Percentiles rank a stretch among this genome's conserved stretches.
phyloP scores from a whole-genome alignment of 2,888 invertebrate genomes.

The Nomada ferruginata region DNA sequence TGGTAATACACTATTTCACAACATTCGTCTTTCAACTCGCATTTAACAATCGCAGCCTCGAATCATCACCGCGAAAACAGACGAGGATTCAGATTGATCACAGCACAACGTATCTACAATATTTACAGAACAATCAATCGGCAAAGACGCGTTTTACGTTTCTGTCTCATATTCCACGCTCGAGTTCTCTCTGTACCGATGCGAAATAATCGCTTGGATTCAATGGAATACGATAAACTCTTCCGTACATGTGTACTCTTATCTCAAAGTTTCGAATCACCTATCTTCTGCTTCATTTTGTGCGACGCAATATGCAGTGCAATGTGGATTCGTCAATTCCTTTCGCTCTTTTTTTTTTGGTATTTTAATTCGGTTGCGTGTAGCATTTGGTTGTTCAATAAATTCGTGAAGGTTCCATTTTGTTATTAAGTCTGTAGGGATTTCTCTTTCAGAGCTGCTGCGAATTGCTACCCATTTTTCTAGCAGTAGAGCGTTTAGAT shows the following conservation, averaged over 20 bases:
- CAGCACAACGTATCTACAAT: conserved; percentile 74
- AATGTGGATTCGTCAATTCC: too few species aligned
- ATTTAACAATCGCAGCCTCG: conserved; percentile 70
- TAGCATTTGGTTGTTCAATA: too few species aligned
- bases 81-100: conserved; percentile 70
- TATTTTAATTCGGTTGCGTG: too few species aligned
- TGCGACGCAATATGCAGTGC: too few species aligned
- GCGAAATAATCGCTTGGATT: neutral
- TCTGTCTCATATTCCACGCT: neutral
- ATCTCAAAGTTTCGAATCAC: conserved; percentile 18
- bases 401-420: too few species aligned
- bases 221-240: neutral
- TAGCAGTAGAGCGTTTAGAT: too few species aligned
- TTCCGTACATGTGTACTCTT: neutral
- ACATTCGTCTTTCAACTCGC: conserved; percentile 56
- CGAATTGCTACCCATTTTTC: too few species aligned
- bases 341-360: too few species aligned
- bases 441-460: too few species aligned
- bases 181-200: neutral
- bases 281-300: neutral
- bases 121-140: conserved; percentile 73
- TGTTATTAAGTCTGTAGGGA: too few species aligned
- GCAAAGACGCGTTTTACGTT: conserved; percentile 63
- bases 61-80: conserved; percentile 64
- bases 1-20: conserved; percentile 62